Evolutionary conservation across 2,113 vertebrate genomes (phyloP), one percentile per base, ranked within the genome.

Genomic region (Tyto alba): DNA sequence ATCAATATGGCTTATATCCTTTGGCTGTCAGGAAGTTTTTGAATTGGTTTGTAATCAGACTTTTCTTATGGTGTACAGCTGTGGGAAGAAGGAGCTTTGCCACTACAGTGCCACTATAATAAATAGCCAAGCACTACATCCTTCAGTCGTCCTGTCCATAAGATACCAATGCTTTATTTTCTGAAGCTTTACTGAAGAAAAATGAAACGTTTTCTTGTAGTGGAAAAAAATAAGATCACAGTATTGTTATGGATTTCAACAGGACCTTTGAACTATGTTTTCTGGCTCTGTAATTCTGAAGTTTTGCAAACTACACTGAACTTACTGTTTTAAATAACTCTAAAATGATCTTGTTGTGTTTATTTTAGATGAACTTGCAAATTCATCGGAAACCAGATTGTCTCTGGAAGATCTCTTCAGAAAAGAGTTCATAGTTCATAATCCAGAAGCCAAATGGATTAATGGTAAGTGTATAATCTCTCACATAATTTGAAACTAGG

Each of bases 351-450:
- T 78, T 78, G 0, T 77, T 91, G 11, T 90, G 3, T 93, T 96
- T 92, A 48, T 85, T 98, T 75, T 94, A 99, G 99, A 98, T 97
- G 99, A 99, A 94, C 98, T 96, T 0, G 98, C 98, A 90, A 98
- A 99, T 89, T 98, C 99, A 21, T 99, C 99, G 85, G 99, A 99
- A 98, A 99, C 98, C 64, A 99, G 99, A 88, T 94, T 99, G 95
- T 98, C 98, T 4, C 98, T 99, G 98, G 99, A 99, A 91, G 99
- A 99, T 93, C 99, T 99, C 55, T 99, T 99, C 97, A 99, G 98
- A 81, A 97, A 98, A 34, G 99, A 99, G 18, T 99, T 99, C 84
- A 30, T 98, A 17, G 94, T 98, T 67, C 99, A 99, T 36, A 98
- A 99, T 97, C 99, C 99, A 10, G 99, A 99, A 95, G 98, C 99